phyloP scores from a whole-genome alignment of 1,140 invertebrate genomes.

The Homalodisca vitripennis region DNA sequence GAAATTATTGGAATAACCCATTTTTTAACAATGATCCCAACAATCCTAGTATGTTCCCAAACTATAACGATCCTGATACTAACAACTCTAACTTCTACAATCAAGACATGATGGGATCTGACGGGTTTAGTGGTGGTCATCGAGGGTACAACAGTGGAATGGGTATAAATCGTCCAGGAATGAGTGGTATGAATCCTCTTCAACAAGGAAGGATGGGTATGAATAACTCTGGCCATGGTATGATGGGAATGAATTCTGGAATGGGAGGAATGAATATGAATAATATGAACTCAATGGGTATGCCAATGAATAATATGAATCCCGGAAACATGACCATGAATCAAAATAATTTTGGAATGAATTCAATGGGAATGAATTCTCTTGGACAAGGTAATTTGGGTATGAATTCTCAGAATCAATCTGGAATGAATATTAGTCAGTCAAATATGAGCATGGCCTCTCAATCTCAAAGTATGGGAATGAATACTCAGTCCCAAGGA shows the following conservation, averaged over 20 bases:
- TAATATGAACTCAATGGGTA: slow-evolving; percentile 3
- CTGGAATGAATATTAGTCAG: slow-evolving; percentile 7
- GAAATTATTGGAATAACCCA: slow-evolving; percentile 26
- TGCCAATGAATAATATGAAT: slow-evolving; percentile 12
- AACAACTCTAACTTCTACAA: slow-evolving; percentile 23
- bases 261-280: not conserved
- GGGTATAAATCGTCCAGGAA: slow-evolving; percentile 22
- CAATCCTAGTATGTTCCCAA: slow-evolving; percentile 3
- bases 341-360: slow-evolving; percentile 4
- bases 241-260: slow-evolving; percentile 16
- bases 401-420: slow-evolving; percentile 3
- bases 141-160: slow-evolving; percentile 18
- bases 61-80: slow-evolving; percentile 12
- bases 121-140: not conserved
- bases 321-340: not conserved
- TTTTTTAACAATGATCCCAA: slow-evolving; percentile 25
- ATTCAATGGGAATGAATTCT: not conserved
- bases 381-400: slow-evolving; percentile 6
- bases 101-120: slow-evolving; percentile 16
- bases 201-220: slow-evolving; percentile 11
- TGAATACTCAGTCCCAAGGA: slow-evolving; percentile 7
- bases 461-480: not conserved
- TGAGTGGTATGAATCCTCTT: slow-evolving; percentile 16
- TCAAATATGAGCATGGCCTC: no score
- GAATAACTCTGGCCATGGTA: not conserved